Base-by-base conservation (phyloP, 2,888 invertebrate species). In the Clepsis dumicolana region DNA sequence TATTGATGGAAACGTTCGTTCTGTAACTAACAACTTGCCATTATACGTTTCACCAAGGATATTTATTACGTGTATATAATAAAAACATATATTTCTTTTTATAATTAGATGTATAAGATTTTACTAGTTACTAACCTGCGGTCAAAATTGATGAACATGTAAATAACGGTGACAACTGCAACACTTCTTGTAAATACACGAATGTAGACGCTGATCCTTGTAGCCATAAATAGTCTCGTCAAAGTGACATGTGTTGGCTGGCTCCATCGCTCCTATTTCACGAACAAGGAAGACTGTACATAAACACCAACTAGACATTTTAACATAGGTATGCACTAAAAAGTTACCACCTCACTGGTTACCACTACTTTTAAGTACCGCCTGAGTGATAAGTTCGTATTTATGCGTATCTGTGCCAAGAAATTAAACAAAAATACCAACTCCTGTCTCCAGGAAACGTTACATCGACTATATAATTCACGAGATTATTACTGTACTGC, bases 1-100 rank as follows among this genome's bases (percentile, higher is more conserved):
- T 81, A 78, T 79, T 78, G 73, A 77, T 76, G 79, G 78, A 86
- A 82, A 80, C 77, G 77, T 82, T 78, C 76, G 82, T 85, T 85
- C 85, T 86, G 77, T 86, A 84, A 89, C 88, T 91, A 92, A 90
- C 90, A 85, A 93, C 92, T 93, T 93, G 93, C 93, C 93, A 93
- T 93, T 86, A 85, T 86, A 85, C 86, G 86, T 86, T 89, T 91
- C 91, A 88, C 88, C 90, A 92, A 90, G 88, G 87, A 87, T 92
- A 92, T 93, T 92, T 92, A 90, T 92, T 86, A 85, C 82, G 80
- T 89, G 87, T 89, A 89, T 88, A 89, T 89, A 86, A 87, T 83
- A 78, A 81, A 82, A 85, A 81, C 72, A 74, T 80, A 82, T 77
- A 78, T 82, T 81, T 80, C 81, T 83, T 80, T 82, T 75, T 78